These are phyloP conservation scores for Palythoa grandis DNA, from an alignment of 92 coral and sea anemone genomes.

Conservation along the genomic window DNA sequence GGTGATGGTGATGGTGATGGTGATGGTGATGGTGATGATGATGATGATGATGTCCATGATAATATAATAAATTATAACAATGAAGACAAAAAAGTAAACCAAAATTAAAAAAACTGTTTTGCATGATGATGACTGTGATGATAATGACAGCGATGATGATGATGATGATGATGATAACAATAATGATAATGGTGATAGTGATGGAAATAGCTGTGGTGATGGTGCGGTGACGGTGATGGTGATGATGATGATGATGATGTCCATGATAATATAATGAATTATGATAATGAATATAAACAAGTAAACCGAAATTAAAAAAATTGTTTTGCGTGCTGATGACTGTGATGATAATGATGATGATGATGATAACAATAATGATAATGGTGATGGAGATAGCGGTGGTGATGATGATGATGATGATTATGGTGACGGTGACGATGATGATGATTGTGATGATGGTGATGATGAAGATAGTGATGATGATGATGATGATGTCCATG, in stretches of 20 bases:
- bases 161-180: neutral
- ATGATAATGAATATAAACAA: too few relatives aligned
- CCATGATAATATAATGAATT: neutral
- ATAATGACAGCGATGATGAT: neutral
- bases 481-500: neutral
- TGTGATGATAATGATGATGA: constrained; percentile 1
- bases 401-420: neutral
- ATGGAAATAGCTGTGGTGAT: neutral
- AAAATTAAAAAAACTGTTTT: too few relatives aligned
- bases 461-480: neutral
- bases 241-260: neutral
- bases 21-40: neutral
- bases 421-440: neutral
- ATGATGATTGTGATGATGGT: neutral
- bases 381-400: neutral
- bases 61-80: neutral
- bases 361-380: neutral
- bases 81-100: too few relatives aligned
- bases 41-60: neutral
- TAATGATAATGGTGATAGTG: neutral
- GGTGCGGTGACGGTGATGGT: neutral
- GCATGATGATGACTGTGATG: neutral
- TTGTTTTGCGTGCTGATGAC: too few relatives aligned
- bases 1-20: neutral
- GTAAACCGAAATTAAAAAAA: too few relatives aligned